Evolutionary conservation across 2,888 invertebrate genomes (phyloP), one percentile per base, ranked within the genome.

Genomic region (Agrotis ipsilon): DNA sequence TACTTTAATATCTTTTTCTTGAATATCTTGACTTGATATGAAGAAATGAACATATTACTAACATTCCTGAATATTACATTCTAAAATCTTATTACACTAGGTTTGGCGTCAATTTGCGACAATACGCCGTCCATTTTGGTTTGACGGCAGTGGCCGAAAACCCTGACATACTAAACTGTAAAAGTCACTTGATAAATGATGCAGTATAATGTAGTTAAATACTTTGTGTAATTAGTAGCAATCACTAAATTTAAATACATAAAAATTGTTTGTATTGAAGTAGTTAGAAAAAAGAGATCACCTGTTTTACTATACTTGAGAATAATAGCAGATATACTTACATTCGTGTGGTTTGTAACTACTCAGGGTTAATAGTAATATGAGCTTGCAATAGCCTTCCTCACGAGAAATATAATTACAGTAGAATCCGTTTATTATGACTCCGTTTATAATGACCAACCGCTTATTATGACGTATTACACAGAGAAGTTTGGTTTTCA

Each of bases 321-420:
- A 78, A 45, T 60, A 75, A 57, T 68, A 75, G 18, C 51, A 68
- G 55, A 52, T 64, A 49, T 64, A 46, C 19, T 59, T 46, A 27
- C 45, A 14, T 46, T 60, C 14, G 49, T 78, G 78, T 67, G 72
- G 78, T 67, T 72, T 49, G 60, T 68, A 55, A 66, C 48, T 72
- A 69, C 57, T 79, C 75, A 82, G 80, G 80, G 79, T 82, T 61
- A 58, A 68, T 66, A 65, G 68, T 74, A 74, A 82, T 65, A 72
- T 70, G 80, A 80, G 83, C 83, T 81, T 81, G 83, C 76, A 45
- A 54, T 55, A 81, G 66, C 72, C 77, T 67, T 60, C 72, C 51
- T 72, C 69, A 21, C 48, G 52, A 71, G 51, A 78, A 65, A 52
- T 78, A 62, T 68, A 67, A 39, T 52, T 55, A 75, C 60, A 70